Base-by-base conservation (phyloP, 2,797 vertebrate species). In the Macroramphosus scolopax region DNA sequence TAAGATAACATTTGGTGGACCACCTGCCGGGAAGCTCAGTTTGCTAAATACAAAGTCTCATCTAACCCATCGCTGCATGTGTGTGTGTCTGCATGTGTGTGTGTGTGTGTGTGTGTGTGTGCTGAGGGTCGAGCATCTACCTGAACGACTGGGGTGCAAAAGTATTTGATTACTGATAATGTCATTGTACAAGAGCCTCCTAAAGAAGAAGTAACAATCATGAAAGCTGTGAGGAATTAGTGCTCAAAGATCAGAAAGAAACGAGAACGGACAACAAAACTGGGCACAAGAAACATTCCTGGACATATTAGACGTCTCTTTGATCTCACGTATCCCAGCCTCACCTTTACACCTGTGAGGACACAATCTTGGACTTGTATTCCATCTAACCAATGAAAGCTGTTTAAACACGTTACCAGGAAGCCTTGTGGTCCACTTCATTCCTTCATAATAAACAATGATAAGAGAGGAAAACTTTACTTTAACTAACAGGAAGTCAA, bases 1-100 rank as follows among this genome's bases (percentile, higher is more conserved):
- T 42, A 65, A 83, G 85, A 87, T 88, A 90, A 82, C 80, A 86
- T 81, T 81, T 68, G 73, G 75, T 53, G 65, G 80, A 77, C 81
- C 85, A 88, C 85, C 87, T 90, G 85, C 77, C 65, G 5, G 68
- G 73, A 75, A 66, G 68, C 68, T 82, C 80, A 75, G 68, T 77
- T 86, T 84, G 74, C 81, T 39, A 42, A 72, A 71, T 49, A 69
- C 68, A 72, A 66, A 57, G 72, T 73, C 60, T 82, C 68, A 78
- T 69, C 78, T 83, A 72, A 70, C 72, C 34, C 48, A 46, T 34
- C 22, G 13, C 17, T 42, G 22, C 43, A 12, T 57, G 30, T 59
- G 42, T 51, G 53, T 40, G 22, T 25, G 36, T 59, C 43, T 38
- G 26, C 46, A 32, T 32, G 45, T 55, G 35, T 48, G 51, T 51